Evolutionary conservation across 2,888 invertebrate genomes (phyloP).

Genomic region (Neocrepidodera transversa): DNA sequence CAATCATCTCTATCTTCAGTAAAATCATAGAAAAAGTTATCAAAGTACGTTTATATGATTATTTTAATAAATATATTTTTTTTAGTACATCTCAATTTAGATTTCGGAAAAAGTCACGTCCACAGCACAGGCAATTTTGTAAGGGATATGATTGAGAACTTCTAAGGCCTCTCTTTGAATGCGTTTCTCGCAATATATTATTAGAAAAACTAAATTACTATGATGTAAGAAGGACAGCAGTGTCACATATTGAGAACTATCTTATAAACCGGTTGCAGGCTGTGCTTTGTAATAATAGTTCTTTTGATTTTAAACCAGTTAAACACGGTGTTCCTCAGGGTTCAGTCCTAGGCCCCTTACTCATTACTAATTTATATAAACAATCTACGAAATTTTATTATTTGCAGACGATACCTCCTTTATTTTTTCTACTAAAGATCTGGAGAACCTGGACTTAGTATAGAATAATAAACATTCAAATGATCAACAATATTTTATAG

Average conservation of each 20-base stretch:
- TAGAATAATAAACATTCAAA: too few relatives aligned
- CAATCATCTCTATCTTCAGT: too few relatives aligned
- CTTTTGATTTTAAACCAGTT: not conserved
- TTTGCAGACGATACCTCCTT: too few relatives aligned
- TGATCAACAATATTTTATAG: too few relatives aligned
- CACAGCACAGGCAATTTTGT: not conserved
- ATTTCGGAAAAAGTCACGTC: not conserved
- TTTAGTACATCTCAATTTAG: not conserved
- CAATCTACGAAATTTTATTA: too few relatives aligned
- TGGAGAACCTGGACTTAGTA: too few relatives aligned
- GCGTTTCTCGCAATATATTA: not conserved
- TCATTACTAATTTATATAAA: too few relatives aligned
- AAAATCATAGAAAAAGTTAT: too few relatives aligned
- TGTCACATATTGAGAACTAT: not conserved
- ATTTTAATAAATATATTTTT: not conserved
- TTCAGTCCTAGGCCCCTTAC: too few relatives aligned
- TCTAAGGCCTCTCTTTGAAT: not conserved
- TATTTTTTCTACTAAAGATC: too few relatives aligned
- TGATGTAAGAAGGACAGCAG: not conserved
- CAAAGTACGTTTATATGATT: not conserved
- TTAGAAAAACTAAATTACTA: not conserved
- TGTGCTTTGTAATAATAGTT: not conserved
- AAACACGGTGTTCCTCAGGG: too few relatives aligned
- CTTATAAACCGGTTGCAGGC: not conserved
- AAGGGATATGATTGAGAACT: not conserved